Evolutionary conservation across 1,140 invertebrate species (phyloP).

Genomic region (Trigoniulus corallinus): DNA sequence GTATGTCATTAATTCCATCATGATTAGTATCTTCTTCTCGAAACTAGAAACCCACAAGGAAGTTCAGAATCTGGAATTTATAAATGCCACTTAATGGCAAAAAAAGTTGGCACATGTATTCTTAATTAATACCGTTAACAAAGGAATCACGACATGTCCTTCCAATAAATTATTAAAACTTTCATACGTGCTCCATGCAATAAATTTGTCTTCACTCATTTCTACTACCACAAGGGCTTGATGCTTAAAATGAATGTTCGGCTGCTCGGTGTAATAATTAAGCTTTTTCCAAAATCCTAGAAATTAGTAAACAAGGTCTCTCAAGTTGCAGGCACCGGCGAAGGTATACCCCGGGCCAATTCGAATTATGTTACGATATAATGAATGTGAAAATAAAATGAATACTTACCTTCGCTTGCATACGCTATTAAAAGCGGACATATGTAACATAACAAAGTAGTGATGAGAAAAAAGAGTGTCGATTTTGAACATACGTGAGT

Average conservation of each 20-base stretch:
- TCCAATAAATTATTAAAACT: neutral
- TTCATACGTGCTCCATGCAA: neutral
- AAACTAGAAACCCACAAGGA: neutral
- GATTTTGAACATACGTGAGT: too few relatives aligned
- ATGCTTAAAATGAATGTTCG: neutral
- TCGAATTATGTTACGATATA: too few relatives aligned
- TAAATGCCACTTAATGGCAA: neutral
- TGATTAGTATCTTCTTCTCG: neutral
- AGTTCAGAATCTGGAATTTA: neutral
- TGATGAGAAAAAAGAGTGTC: neutral
- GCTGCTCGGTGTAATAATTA: neutral
- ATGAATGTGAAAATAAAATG: too few relatives aligned
- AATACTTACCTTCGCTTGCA: neutral
- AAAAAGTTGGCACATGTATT: neutral
- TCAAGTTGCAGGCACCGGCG: too few relatives aligned
- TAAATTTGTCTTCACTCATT: neutral
- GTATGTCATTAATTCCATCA: neutral
- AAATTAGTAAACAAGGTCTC: slow-evolving; percentile 17
- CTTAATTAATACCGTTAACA: neutral
- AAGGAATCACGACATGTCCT: neutral
- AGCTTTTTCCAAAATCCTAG: neutral
- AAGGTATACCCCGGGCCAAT: too few relatives aligned
- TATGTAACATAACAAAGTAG: neutral
- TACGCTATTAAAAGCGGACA: neutral
- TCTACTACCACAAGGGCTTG: neutral